Conservation (phyloP, 2,888 invertebrate genomes). For the Drosophila atripex region DNA sequence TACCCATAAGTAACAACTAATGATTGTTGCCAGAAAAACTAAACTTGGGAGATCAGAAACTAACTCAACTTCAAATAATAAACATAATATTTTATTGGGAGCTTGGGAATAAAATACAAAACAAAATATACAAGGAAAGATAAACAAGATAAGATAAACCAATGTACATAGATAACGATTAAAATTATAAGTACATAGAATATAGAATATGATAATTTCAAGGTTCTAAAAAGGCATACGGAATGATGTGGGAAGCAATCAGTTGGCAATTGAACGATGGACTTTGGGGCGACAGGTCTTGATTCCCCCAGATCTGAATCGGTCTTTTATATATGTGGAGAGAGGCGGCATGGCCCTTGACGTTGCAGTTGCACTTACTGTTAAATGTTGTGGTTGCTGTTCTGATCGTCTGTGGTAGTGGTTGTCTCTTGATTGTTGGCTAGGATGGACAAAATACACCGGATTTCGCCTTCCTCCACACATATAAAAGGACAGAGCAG, state of each 20-base stretch:
- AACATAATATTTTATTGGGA: constrained; percentile 48
- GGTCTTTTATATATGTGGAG: constrained; percentile 62
- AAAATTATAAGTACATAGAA: constrained; percentile 38
- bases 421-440: constrained; percentile 69
- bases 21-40: constrained; percentile 57
- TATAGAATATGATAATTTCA: constrained; percentile 68
- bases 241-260: constrained; percentile 85
- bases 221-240: constrained; percentile 83
- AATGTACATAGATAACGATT: constrained; percentile 25
- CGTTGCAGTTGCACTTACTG: constrained; percentile 24
- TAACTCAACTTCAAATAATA: constrained; percentile 29
- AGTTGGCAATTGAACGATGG: constrained; percentile 84
- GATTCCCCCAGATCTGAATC: constrained; percentile 27
- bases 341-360: constrained; percentile 48
- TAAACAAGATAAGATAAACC: constrained; percentile 24
- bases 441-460: constrained; percentile 53
- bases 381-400: constrained; percentile 6
- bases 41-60: constrained; percentile 5
- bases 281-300: constrained; percentile 55
- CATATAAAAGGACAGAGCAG: constrained; percentile 82
- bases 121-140: constrained; percentile 27
- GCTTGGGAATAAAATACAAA: constrained; percentile 43
- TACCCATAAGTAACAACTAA: constrained; percentile 64
- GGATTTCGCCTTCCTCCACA: constrained; percentile 72
- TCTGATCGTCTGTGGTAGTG: constrained; percentile 15